A percentile compares a stretch with the other conserved stretches of the same genome.
Conservation (phyloP, 1,140 invertebrate genomes). For the Stratiolaelaps scimitus region DNA sequence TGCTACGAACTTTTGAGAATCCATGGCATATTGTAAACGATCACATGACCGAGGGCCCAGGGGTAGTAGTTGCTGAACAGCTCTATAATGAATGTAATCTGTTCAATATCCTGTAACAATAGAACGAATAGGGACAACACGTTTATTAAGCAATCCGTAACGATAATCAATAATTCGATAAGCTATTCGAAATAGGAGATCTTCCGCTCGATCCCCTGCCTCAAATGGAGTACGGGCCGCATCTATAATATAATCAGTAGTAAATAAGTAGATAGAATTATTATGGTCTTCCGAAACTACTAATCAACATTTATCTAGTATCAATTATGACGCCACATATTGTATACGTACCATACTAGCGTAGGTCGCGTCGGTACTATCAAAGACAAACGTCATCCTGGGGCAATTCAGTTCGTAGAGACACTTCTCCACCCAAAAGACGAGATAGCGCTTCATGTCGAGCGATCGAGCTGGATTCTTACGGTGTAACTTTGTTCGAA, state of each 20-base stretch:
- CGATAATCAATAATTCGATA: too few relatives aligned
- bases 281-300: too few relatives aligned
- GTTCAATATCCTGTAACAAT: conserved; percentile 32
- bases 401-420: conserved; percentile 19
- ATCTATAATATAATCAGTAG: too few relatives aligned
- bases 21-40: conserved; percentile 34
- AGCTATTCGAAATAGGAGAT: too few relatives aligned
- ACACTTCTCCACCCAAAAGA: conserved; percentile 15
- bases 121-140: too few relatives aligned
- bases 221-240: too few relatives aligned
- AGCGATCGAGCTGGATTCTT: conserved; percentile 20
- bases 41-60: conserved; percentile 31
- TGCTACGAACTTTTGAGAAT: conserved; percentile 28
- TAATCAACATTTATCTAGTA: too few relatives aligned
- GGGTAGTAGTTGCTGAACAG: conserved; percentile 33
- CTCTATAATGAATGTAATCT: conserved; percentile 32
- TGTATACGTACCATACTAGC: conserved; percentile 7
- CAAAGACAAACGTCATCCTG: conserved; percentile 17
- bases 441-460: conserved; percentile 14
- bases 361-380: conserved; percentile 12
- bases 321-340: too few relatives aligned
- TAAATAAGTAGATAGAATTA: too few relatives aligned
- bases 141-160: too few relatives aligned
- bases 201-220: too few relatives aligned
- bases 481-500: conserved; percentile 9